Base-by-base conservation (phyloP, 2,797 vertebrate genomes). In the Aplochiton taeniatus region DNA sequence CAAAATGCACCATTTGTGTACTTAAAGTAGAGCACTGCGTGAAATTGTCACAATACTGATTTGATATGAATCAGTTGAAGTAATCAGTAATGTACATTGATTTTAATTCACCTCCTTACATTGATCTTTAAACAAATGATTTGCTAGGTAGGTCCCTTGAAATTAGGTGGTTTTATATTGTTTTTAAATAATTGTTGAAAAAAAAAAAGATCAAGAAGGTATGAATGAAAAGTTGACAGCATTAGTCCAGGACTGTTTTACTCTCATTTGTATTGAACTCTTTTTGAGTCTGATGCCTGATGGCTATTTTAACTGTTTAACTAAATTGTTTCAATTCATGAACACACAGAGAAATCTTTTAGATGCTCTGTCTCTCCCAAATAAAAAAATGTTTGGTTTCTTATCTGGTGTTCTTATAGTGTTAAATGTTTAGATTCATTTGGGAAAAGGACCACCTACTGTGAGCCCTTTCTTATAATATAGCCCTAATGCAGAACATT, bases 21-120 rank as follows among this genome's bases (percentile, higher is more conserved):
- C 83, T 84, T 73, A 78, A 86, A 87, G 75, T 62, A 75, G 66
- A 88, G 85, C 79, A 85, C 85, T 86, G 81, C 60, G 66, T 88
- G 76, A 83, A 79, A 80, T 79, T 75, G 70, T 81, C 66, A 73
- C 70, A 53, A 61, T 63, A 54, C 65, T 72, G 61, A 57, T 75
- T 69, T 53, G 66, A 70, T 66, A 71, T 55, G 47, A 72, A 76
- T 77, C 61, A 56, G 68, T 69, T 56, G 20, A 76, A 77, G 68
- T 70, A 74, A 77, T 82, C 64, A 66, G 59, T 83, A 70, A 67
- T 87, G 72, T 87, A 77, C 68, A 75, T 58, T 77, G 73, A 77
- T 53, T 69, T 78, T 56, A 73, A 74, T 83, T 55, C 44, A 80
- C 56, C 12, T 60, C 59, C 80, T 77, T 69, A 54, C 56, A 62